These are phyloP conservation scores for Molorchus minor DNA, from an alignment of 2,888 invertebrate genomes.

Conservation along the genomic window DNA sequence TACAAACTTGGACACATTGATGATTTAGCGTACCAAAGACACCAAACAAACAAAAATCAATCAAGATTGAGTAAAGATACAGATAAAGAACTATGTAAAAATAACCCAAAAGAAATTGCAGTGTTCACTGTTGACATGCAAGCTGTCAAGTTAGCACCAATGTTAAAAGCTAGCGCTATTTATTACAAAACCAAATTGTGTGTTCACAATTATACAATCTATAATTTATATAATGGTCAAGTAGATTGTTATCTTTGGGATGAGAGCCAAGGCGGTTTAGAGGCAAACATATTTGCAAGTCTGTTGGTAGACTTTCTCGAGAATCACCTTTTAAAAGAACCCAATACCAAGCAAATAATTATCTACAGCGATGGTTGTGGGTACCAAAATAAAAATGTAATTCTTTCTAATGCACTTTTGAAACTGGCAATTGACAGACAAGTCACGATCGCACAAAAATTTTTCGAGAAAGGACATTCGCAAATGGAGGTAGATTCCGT, in stretches of 20 bases:
- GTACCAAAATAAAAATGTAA: background rate
- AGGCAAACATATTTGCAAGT: slow-evolving; percentile 15
- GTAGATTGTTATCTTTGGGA: background rate
- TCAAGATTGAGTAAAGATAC: background rate
- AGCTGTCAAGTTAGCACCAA: too few relatives aligned
- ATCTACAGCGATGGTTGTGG: slow-evolving; percentile 1
- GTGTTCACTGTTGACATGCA: background rate
- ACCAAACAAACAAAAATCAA: background rate
- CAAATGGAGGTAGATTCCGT: background rate
- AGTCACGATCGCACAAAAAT: background rate
- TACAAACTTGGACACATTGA: background rate
- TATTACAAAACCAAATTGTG: background rate
- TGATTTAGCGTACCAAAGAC: background rate
- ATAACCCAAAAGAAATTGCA: background rate
- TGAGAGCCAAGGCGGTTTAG: slow-evolving; percentile 11
- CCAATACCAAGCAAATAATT: background rate
- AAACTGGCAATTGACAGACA: background rate
- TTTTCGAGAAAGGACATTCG: background rate
- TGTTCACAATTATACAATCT: background rate
- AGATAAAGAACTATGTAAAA: background rate
- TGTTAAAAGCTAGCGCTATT: too few relatives aligned
- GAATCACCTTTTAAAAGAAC: background rate
- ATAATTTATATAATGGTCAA: background rate
- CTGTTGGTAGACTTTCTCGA: slow-evolving; percentile 1
- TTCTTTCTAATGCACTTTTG: background rate